Evolutionary conservation across 2,797 vertebrate genomes (phyloP), one percentile per base, ranked within the genome.

Genomic region (Gymnoscopelus braueri): DNA sequence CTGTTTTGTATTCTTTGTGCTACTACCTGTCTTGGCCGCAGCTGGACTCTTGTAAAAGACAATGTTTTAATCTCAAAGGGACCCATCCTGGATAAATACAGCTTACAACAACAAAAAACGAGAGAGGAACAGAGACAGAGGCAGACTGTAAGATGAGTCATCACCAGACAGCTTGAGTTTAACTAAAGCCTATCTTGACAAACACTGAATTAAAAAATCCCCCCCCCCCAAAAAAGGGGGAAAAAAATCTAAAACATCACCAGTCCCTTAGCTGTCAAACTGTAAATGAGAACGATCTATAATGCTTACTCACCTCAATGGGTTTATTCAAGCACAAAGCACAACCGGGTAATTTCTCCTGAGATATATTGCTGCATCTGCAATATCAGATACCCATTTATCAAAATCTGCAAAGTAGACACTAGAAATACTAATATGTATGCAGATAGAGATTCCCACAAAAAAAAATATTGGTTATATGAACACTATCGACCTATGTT

Each of bases 311-410:
- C 57, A 65, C 62, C 79, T 72, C 48, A 75, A 68, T 69, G 69
- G 44, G 50, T 86, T 77, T 83, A 75, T 76, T 64, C 67, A 65
- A 70, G 59, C 51, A 44, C 39, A 44, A 44, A 67, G 67, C 65
- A 77, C 69, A 85, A 76, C 63, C 76, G 70, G 65, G 24, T 49
- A 60, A 71, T 72, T 35, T 78, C 69, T 68, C 64, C 19, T 24
- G 55, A 75, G 53, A 78, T 78, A 78, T 78, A 69, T 67, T 63
- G 79, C 88, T 80, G 79, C 83, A 79, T 74, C 29, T 66, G 64
- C 74, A 77, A 55, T 81, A 84, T 81, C 74, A 77, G 12, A 82
- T 79, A 70, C 65, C 67, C 68, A 83, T 89, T 88, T 72, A 83
- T 88, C 72, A 88, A 83, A 9, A 83, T 86, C 70, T 73, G 70